Percentiles rank a stretch among this genome's conserved stretches.
phyloP scores from a whole-genome alignment of 2,888 invertebrate genomes.

The Acleris literana region DNA sequence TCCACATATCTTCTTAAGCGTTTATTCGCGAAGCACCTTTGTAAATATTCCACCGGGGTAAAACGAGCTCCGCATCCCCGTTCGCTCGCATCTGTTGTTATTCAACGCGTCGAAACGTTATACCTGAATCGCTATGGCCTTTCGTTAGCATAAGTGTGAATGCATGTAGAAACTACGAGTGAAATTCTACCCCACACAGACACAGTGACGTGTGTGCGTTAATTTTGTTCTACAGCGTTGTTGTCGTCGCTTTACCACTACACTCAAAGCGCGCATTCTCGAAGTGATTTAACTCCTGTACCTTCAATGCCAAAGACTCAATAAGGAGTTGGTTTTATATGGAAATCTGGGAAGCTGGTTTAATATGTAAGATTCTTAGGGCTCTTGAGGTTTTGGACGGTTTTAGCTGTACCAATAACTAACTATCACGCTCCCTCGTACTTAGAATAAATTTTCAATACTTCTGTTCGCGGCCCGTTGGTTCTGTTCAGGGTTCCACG shows the following conservation, averaged over 20 bases:
- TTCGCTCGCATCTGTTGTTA: background rate
- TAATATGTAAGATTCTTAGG: constrained; percentile 11
- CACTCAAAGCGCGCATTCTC: too few species aligned
- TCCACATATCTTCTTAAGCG: constrained; percentile 65
- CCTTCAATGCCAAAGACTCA: too few species aligned
- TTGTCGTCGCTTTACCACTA: too few species aligned
- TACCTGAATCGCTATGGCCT: too few species aligned
- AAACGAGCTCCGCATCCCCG: constrained; percentile 44
- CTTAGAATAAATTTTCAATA: constrained; percentile 83
- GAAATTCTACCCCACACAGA: too few species aligned
- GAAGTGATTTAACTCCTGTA: too few species aligned
- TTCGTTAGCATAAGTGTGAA: too few species aligned
- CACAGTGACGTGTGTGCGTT: too few species aligned
- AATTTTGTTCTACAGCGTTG: too few species aligned
- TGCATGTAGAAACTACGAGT: too few species aligned
- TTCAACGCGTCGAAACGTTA: background rate
- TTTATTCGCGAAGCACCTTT: constrained; percentile 60
- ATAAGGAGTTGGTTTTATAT: too few species aligned
- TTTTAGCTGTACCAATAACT: constrained; percentile 68
- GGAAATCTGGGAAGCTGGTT: too few species aligned
- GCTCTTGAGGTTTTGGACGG: constrained; percentile 46
- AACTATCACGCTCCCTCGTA: constrained; percentile 73
- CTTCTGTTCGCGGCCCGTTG: constrained; percentile 70
- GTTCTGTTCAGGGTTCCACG: constrained; percentile 71
- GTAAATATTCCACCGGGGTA: constrained; percentile 46